phyloP scores from a whole-genome alignment of 2,113 vertebrate species.

The Ariopsis seemanni region DNA sequence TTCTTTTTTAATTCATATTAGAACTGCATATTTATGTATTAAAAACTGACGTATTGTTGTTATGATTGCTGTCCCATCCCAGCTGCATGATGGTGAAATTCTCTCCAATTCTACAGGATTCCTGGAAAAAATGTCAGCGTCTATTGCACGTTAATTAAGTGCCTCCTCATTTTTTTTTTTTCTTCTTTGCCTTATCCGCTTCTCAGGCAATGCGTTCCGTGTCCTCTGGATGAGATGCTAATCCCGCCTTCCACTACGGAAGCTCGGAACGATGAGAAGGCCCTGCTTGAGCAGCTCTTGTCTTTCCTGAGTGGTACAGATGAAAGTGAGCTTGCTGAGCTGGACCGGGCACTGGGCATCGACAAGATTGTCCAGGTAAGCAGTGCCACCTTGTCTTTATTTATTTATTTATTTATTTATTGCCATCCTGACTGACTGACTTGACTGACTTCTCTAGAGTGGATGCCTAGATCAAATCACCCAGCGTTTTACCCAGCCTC shows the following conservation, averaged over 20 bases:
- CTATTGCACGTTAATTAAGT: too few relatives aligned
- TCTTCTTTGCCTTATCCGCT: background rate
- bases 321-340: constrained; percentile 88
- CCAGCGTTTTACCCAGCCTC: constrained; percentile 78
- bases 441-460: constrained; percentile 68
- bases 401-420: background rate
- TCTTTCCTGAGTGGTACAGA: constrained; percentile 96
- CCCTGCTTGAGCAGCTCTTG: constrained; percentile 89
- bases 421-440: background rate
- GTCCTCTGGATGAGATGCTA: constrained; percentile 88
- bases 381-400: background rate
- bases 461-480: constrained; percentile 82
- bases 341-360: constrained; percentile 91
- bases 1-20: too few relatives aligned
- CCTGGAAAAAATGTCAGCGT: too few relatives aligned
- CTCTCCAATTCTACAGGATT: too few relatives aligned
- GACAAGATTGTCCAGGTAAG: constrained; percentile 93
- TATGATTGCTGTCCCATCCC: too few relatives aligned
- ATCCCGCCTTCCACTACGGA: constrained; percentile 87
- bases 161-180: too few relatives aligned
- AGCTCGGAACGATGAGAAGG: constrained; percentile 89
- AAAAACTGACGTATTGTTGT: too few relatives aligned
- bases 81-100: too few relatives aligned
- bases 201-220: constrained; percentile 82
- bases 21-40: too few relatives aligned